Evolutionary conservation across 2,797 vertebrate species (phyloP), one percentile per base, ranked within the genome.

Genomic region (Enteromius afrohamiltoni): DNA sequence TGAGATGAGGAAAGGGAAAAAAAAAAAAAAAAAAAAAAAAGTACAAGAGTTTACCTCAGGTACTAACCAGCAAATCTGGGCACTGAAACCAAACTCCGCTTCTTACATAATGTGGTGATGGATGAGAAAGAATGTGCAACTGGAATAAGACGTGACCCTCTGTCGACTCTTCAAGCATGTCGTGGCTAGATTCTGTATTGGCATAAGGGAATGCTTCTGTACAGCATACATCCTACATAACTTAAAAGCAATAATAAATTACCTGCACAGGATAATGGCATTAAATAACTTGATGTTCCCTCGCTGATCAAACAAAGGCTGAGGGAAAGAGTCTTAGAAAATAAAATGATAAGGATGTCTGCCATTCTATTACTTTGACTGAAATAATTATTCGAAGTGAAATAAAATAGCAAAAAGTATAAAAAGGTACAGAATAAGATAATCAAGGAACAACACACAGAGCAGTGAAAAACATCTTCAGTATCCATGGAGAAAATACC

Each of bases 381-480:
- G 87, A 91, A 90, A 88, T 71, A 60, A 90, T 88, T 85, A 88
- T 91, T 93, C 86, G 89, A 94, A 92, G 93, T 96, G 93, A 94
- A 94, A 94, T 93, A 93, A 96, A 85, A 90, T 93, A 89, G 93
- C 93, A 91, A 93, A 92, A 91, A 91, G 95, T 96, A 96, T 93
- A 95, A 93, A 37, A 94, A 93, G 91, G 90, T 93, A 91, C 94
- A 84, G 82, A 86, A 81, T 83, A 94, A 92, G 90, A 90, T 95
- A 94, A 94, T 95, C 91, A 93, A 94, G 92, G 93, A 95, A 96
- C 94, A 95, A 94, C 93, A 96, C 94, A 93, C 93, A 93, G 92
- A 94, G 93, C 93, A 95, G 96, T 94, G 95, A 96, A 97, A 96
- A 96, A 96, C 84, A 92, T 95, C 96, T 98, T 97, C 96, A 96